Evolutionary conservation across 2,797 vertebrate species (phyloP).

Genomic region (Siniperca undulata): DNA sequence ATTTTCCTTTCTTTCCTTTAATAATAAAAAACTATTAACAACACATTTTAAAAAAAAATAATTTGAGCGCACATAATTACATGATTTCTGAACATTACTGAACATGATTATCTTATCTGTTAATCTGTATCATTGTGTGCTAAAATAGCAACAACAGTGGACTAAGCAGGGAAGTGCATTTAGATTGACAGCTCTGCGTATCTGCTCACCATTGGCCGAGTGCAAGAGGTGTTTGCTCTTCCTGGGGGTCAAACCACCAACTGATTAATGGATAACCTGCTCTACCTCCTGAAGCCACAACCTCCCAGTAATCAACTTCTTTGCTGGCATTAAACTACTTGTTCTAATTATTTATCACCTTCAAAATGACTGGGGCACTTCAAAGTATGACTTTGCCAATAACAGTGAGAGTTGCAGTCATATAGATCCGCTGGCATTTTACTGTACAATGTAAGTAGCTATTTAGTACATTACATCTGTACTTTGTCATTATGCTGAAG

Average conservation of each 20-base stretch:
- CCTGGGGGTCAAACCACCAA: neutral
- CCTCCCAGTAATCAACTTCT: conserved; percentile 9
- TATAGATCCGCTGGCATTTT: neutral
- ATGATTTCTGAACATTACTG: too few relatives aligned
- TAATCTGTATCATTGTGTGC: too few relatives aligned
- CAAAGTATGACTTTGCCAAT: neutral
- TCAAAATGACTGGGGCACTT: neutral
- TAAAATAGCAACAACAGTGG: too few relatives aligned
- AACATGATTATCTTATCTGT: neutral
- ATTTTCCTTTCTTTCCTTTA: too few relatives aligned
- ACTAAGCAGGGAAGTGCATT: too few relatives aligned
- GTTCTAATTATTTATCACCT: conserved; percentile 17
- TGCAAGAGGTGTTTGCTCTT: too few relatives aligned
- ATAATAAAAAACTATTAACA: too few relatives aligned
- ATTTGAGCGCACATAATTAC: too few relatives aligned
- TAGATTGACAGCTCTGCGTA: too few relatives aligned
- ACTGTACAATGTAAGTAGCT: neutral
- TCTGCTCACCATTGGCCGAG: too few relatives aligned
- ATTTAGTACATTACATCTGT: neutral
- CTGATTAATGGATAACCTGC: neutral
- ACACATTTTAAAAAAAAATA: too few relatives aligned
- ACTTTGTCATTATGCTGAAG: conserved; percentile 13
- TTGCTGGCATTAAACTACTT: neutral
- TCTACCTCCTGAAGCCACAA: neutral
- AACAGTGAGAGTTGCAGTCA: neutral